phyloP scores from a whole-genome alignment of 2,797 vertebrate genomes.

The Scarus forsteni region DNA sequence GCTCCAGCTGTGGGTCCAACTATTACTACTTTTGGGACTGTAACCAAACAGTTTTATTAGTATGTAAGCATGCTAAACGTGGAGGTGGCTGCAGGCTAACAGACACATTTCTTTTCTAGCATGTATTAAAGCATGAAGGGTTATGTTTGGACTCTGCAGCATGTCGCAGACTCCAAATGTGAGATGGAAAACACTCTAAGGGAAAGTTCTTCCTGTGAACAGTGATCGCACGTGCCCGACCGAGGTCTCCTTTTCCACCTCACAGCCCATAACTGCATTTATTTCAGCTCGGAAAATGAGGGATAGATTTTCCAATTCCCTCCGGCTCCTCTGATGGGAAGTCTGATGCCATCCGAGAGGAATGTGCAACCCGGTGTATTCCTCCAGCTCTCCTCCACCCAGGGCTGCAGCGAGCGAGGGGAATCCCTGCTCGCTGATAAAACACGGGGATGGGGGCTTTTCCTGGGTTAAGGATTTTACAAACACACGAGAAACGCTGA shows the following conservation, averaged over 20 bases:
- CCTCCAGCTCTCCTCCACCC: constrained; percentile 62
- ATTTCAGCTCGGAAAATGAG: constrained; percentile 75
- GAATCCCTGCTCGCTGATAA: constrained; percentile 58
- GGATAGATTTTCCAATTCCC: constrained; percentile 76
- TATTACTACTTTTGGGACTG: no score
- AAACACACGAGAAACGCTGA: no score
- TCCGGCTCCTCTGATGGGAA: constrained; percentile 73
- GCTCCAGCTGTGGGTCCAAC: no score
- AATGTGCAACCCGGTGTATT: constrained; percentile 79
- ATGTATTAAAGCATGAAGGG: no score
- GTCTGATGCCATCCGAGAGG: constrained; percentile 82
- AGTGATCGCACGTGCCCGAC: constrained; percentile 29
- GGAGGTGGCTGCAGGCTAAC: no score
- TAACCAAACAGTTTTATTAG: no score
- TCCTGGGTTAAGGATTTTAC: not conserved
- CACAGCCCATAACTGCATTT: constrained; percentile 37
- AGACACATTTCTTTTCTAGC: no score
- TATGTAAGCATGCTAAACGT: no score
- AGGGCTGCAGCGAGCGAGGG: constrained; percentile 50
- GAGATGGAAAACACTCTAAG: no score
- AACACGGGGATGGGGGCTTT: not conserved
- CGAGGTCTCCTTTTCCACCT: constrained; percentile 46
- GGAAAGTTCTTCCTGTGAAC: not conserved
- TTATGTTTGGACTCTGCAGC: no score
- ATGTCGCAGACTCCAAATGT: no score